These are phyloP conservation scores for Brachyistius frenatus DNA, from an alignment of 2,113 vertebrate species.

Conservation along the genomic window DNA sequence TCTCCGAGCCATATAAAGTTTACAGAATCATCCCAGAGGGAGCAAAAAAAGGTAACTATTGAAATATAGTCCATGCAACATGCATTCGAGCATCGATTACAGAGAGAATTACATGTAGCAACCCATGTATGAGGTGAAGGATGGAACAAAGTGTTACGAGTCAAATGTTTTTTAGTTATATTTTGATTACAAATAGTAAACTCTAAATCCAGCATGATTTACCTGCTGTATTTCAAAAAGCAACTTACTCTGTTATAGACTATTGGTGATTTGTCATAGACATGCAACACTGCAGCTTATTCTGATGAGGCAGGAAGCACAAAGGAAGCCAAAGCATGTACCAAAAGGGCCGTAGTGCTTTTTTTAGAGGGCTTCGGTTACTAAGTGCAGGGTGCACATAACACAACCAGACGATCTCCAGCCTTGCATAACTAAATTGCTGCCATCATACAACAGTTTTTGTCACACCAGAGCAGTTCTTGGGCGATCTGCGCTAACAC, in stretches of 20 bases:
- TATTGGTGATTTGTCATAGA: constrained; percentile 42
- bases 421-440: constrained; percentile 64
- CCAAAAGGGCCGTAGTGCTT: constrained; percentile 80
- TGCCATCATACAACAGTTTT: constrained; percentile 43
- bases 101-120: neutral
- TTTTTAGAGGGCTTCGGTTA: constrained; percentile 85
- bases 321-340: constrained; percentile 84
- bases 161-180: neutral
- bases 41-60: constrained; percentile 91
- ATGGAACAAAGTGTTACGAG: neutral
- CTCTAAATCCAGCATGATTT: neutral
- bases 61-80: neutral
- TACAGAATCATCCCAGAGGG: constrained; percentile 98
- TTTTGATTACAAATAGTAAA: constrained; percentile 3
- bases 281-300: constrained; percentile 58
- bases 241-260: constrained; percentile 39
- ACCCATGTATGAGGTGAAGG: neutral
- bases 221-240: constrained; percentile 19
- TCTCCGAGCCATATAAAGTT: constrained; percentile 98
- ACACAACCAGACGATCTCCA: constrained; percentile 54
- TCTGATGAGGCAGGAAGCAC: constrained; percentile 83
- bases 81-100: neutral
- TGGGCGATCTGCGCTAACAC: neutral
- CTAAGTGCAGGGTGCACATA: constrained; percentile 68
- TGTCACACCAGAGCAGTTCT: constrained; percentile 45